Percentiles rank a stretch among this genome's conserved stretches.
phyloP scores from a whole-genome alignment of 2,888 invertebrate genomes.

The Andrena flavipes region DNA sequence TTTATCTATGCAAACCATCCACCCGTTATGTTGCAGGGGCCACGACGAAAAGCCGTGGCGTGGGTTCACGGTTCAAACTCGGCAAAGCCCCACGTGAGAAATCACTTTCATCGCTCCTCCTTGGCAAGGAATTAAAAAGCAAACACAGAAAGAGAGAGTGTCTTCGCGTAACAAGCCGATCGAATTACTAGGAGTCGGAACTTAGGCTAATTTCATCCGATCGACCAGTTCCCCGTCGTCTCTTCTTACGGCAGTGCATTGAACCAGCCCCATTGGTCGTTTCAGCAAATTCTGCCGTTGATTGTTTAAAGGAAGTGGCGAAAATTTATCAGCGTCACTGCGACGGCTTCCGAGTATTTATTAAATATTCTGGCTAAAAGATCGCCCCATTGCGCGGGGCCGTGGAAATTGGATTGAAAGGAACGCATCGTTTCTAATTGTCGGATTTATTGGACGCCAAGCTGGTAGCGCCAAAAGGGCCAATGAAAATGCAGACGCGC shows the following conservation, averaged over 20 bases:
- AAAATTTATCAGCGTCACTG: conserved; percentile 15
- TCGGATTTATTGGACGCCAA: conserved; percentile 41
- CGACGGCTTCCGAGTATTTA: conserved; percentile 40
- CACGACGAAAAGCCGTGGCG: conserved; percentile 2
- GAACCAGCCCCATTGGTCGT: conserved; percentile 15
- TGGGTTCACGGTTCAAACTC: neutral
- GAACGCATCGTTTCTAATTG: conserved; percentile 49
- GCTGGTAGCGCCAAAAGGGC: conserved; percentile 23
- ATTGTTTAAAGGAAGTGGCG: conserved; percentile 13
- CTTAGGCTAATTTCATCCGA: conserved; percentile 61
- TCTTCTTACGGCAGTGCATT: conserved; percentile 26
- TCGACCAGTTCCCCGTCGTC: conserved; percentile 43
- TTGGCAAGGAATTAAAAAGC: conserved; percentile 12
- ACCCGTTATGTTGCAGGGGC: neutral
- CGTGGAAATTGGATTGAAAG: conserved; percentile 34
- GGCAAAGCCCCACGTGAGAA: conserved; percentile 16
- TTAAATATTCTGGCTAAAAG: conserved; percentile 25
- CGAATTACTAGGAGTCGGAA: conserved; percentile 61
- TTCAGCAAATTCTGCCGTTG: neutral
- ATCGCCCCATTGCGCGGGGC: neutral
- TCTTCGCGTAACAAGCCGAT: conserved; percentile 59
- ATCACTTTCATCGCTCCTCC: conserved; percentile 57
- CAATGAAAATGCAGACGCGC: conserved; percentile 3
- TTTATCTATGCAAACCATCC: neutral
- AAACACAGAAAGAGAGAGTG: conserved; percentile 40